Conservation (phyloP, 2,888 invertebrate genomes). For the Spisula solida region DNA sequence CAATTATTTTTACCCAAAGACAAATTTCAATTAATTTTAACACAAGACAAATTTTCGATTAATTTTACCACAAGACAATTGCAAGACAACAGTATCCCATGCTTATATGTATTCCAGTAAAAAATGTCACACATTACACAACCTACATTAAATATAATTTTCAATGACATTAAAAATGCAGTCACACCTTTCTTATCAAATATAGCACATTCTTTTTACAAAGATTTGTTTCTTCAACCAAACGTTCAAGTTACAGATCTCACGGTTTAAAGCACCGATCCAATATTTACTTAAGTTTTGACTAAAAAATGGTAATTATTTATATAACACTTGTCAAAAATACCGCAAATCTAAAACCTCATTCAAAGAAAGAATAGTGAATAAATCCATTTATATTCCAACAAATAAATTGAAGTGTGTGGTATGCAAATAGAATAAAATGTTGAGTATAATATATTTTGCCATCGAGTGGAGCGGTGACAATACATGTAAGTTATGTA, state of each 20-base stretch:
- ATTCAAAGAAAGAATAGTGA: neutral
- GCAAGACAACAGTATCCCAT: no score
- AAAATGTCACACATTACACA: no score
- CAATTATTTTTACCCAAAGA: no score
- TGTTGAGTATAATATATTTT: neutral
- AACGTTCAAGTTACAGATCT: neutral
- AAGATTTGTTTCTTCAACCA: neutral
- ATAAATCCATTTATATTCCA: neutral
- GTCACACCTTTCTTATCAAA: neutral
- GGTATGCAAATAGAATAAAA: neutral
- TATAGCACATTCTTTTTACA: neutral
- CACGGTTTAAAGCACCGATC: neutral
- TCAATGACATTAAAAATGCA: neutral
- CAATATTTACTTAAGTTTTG: conserved; percentile 9
- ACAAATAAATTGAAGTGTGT: neutral
- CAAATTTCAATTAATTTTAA: no score
- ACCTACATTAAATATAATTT: no score
- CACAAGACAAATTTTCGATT: no score
- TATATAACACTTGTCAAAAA: neutral
- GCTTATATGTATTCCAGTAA: no score
- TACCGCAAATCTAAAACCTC: neutral
- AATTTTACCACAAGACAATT: no score
- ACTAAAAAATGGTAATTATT: neutral
- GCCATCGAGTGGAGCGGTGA: no score
- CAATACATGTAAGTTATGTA: no score